These are phyloP conservation scores for Prosapia bicincta DNA, from an alignment of 2,888 invertebrate species.

Conservation along the genomic window DNA sequence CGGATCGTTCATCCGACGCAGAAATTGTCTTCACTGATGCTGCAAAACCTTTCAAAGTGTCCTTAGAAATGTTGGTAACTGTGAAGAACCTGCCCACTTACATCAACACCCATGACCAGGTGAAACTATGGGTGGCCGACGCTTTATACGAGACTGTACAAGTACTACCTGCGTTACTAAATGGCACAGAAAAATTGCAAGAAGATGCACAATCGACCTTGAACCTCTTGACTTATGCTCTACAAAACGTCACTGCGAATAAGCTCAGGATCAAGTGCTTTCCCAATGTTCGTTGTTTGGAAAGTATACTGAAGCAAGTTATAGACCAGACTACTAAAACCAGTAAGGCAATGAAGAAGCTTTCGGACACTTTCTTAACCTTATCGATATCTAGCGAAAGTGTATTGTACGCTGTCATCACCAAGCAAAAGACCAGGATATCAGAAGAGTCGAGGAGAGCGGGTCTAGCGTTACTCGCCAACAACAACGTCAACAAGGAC, in stretches of 20 bases:
- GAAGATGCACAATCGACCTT: not conserved
- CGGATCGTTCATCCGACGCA: not conserved
- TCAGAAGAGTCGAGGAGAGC: not conserved
- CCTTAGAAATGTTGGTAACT: not conserved
- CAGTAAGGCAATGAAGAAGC: not conserved
- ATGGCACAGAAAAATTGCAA: not conserved
- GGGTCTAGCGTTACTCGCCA: not conserved
- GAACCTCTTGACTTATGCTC: not conserved
- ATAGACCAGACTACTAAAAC: not conserved
- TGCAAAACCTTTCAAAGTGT: not conserved
- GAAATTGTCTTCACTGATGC: not conserved
- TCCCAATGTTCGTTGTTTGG: not conserved
- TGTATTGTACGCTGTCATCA: not conserved
- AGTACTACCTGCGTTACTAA: not conserved
- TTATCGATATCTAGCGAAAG: not conserved
- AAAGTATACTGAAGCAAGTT: not conserved
- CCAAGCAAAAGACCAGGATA: not conserved
- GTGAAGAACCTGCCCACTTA: not conserved
- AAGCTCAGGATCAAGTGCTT: not conserved
- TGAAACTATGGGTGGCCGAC: not conserved
- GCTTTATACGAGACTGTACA: not conserved
- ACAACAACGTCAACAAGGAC: not conserved
- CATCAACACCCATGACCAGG: not conserved
- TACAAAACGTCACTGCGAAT: not conserved
- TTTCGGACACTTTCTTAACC: not conserved